A percentile compares a stretch with the other conserved stretches of the same genome.
Conservation (phyloP, 2,888 invertebrate species). For the Scaeva pyrastri region DNA sequence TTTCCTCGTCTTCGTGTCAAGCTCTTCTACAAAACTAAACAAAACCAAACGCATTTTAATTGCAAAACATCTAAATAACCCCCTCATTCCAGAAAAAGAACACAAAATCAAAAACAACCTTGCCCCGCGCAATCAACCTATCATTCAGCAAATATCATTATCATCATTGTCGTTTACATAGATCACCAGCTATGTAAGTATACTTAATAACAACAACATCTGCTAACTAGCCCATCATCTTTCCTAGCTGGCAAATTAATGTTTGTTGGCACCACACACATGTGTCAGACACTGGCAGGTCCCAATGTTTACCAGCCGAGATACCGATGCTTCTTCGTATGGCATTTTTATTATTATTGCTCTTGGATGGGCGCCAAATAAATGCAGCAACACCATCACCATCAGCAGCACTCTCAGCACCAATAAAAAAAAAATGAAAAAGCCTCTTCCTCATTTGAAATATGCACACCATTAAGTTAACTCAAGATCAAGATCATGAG, state of each 20-base stretch:
- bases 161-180: slow-evolving; percentile 51
- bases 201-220: slow-evolving; percentile 46
- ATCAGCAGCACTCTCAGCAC: slow-evolving; percentile 8
- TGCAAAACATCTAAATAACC: slow-evolving; percentile 36
- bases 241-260: slow-evolving; percentile 66
- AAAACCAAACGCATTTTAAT: not conserved
- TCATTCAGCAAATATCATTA: slow-evolving; percentile 60
- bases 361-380: slow-evolving; percentile 70
- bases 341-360: slow-evolving; percentile 65
- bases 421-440: not conserved
- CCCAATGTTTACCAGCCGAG: slow-evolving; percentile 55
- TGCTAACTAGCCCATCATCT: slow-evolving; percentile 71
- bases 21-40: slow-evolving; percentile 1
- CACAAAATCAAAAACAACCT: not conserved
- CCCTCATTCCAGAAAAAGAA: not conserved
- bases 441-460: slow-evolving; percentile 46
- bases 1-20: not conserved
- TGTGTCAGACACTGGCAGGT: slow-evolving; percentile 62
- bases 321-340: slow-evolving; percentile 48
- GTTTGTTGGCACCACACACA: slow-evolving; percentile 69
- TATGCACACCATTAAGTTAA: slow-evolving; percentile 66
- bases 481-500: slow-evolving; percentile 76
- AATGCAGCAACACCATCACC: slow-evolving; percentile 44
- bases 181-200: not conserved
- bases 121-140: slow-evolving; percentile 26